Percentiles rank a stretch among this genome's conserved stretches.
Evolutionary conservation across 2,888 invertebrate species (phyloP).

Genomic region (Aquatica leii): DNA sequence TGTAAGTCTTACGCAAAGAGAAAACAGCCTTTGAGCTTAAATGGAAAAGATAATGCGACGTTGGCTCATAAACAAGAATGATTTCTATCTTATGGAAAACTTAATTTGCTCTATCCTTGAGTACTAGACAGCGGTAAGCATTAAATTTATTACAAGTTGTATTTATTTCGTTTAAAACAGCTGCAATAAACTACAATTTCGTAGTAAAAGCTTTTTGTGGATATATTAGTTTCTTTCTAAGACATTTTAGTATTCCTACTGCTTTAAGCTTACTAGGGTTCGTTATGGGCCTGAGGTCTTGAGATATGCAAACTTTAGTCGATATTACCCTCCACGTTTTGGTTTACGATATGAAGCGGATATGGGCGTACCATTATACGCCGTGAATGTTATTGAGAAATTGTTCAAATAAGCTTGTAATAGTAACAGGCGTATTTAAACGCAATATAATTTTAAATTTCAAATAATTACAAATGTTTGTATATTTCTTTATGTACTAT

Average conservation of each 20-base stretch:
- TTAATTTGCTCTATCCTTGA: conserved; percentile 21
- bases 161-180: conserved; percentile 26
- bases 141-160: conserved; percentile 20
- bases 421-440: too few relatives aligned
- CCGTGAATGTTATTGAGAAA: background rate
- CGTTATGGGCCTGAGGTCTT: background rate
- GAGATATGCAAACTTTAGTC: conserved; percentile 10
- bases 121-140: conserved; percentile 13
- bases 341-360: conserved; percentile 9
- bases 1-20: background rate
- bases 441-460: too few relatives aligned
- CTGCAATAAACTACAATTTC: conserved; percentile 23
- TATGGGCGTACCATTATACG: conserved; percentile 10
- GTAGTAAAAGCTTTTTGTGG: conserved; percentile 25
- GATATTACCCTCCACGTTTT: background rate
- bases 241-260: conserved; percentile 1
- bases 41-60: background rate
- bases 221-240: conserved; percentile 18
- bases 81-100: conserved; percentile 18
- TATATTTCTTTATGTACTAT: too few relatives aligned
- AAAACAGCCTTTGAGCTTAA: background rate
- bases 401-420: background rate
- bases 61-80: conserved; percentile 14
- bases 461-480: too few relatives aligned
- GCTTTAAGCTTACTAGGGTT: background rate